Base-by-base conservation (phyloP, 1,140 invertebrate species). In the Zophobas morio region DNA sequence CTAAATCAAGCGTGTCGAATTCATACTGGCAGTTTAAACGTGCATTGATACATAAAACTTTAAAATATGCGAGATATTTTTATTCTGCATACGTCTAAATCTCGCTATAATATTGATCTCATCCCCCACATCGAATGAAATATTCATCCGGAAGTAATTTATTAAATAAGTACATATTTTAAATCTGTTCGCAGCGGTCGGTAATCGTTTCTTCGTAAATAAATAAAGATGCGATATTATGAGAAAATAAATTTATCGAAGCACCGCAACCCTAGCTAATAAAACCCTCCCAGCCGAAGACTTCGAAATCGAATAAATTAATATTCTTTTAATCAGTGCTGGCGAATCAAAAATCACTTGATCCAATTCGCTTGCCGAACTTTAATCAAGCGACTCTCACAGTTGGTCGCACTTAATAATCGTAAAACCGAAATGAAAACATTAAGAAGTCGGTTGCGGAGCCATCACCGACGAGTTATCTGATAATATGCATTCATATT, bases 381-480 rank as follows among this genome's bases (percentile, higher is more conserved):
- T 74, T 74, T 74, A 74, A 74, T 74, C 72, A 74, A 57, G 72
- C 72, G 35, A 2, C 20, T 33, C 72, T 74, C 72, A 60, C 72
- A 74, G 72, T 74, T 60, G 72, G 72, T 60, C 72, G 72, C 72
- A 74, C 72, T 57, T 60, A 60, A 74, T 74, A 56, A 74, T 74
- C 72, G 42, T 56, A 74, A 74, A 74, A 74, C 72, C 72, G 53
- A 74, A 74, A 74, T 74, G 72, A 74, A 74, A 74, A 74, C 72
- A 60, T 74, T 74, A 56, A 74, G 53, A 46, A 74, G 37, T 53
- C 49, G 71, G 53, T 73, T 56, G 49, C 54, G 51, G 72, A 40
- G 20, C 35, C 53, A 51, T 60, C 72, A 60, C 53, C 40, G 54
- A 33, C 36, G 33, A 37, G 72, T 60, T 56, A 74, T 74, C 72